Evolutionary conservation across 64 coral and sea anemone species (phyloP).

Genomic region (Orbicella faveolata): DNA sequence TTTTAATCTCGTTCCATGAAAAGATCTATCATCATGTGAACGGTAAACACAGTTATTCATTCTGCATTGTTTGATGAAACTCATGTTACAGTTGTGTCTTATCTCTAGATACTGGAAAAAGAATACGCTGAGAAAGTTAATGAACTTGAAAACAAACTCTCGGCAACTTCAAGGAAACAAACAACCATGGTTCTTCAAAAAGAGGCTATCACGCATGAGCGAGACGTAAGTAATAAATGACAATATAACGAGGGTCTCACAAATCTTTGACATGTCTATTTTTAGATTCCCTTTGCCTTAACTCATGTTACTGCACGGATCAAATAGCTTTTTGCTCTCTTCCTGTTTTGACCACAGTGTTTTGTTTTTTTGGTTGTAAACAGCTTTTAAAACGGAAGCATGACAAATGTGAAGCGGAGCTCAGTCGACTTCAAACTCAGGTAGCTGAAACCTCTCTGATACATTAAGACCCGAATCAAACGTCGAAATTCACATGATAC

Average conservation of each 20-base stretch:
- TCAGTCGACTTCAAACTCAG: slow-evolving; percentile 14
- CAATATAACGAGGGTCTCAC: no score
- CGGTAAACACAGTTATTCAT: no score
- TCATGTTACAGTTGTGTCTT: background rate
- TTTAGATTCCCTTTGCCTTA: no score
- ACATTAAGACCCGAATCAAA: background rate
- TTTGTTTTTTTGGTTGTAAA: background rate
- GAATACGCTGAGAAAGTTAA: slow-evolving; percentile 4
- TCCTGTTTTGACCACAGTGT: background rate
- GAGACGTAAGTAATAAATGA: slow-evolving; percentile 14
- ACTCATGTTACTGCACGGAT: background rate
- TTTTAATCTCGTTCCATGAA: no score
- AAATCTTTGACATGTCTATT: no score
- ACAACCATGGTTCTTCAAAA: slow-evolving; percentile 31
- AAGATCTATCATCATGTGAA: no score
- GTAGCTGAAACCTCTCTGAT: background rate
- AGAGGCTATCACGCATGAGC: slow-evolving; percentile 24
- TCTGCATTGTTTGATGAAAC: no score
- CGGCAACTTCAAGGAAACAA: background rate
- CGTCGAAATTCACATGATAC: background rate
- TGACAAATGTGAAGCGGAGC: slow-evolving; percentile 32
- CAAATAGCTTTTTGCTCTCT: background rate
- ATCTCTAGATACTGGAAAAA: background rate
- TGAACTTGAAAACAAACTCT: slow-evolving; percentile 26
- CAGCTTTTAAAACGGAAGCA: slow-evolving; percentile 31